Evolutionary conservation across 2,113 vertebrate species (phyloP), one percentile per base, ranked within the genome.

Genomic region (Miniopterus natalensis): DNA sequence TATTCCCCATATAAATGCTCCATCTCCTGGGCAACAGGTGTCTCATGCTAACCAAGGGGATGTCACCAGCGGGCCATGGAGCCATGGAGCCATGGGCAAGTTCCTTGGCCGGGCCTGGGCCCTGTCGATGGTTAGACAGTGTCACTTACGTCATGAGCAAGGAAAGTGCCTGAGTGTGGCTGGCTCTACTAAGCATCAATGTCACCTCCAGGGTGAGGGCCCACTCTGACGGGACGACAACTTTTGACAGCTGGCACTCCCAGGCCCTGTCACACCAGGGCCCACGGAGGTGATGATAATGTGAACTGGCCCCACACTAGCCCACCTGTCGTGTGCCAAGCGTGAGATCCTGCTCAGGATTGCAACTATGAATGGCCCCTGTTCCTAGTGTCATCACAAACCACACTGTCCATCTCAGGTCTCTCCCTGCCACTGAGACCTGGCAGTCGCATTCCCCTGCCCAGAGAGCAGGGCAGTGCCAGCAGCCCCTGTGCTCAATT

Each of bases 11-110:
- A 23, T 7, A 42, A 66, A 59, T 11, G 1, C 47, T n/a, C 55
- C 27, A 1, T 23, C 25, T 83, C 57, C 51, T 11, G 10, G 66
- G 40, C 31, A 66, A 49, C 53, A n/a, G 49, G 10, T 12, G 5
- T 6, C 78, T 51, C n/a, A n/a, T 0, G 45, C 47, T 17, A 18
- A 31, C 31, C 14, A 61, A 15, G 5, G 1, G 7, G 18, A 14
- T 21, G 51, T 40, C 63, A 23, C 59, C 6, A 6, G 49, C 9
- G 3, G 42, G 9, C 18, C 2, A 5, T 1, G 47, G 36, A 29
- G 23, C 27, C 1, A 0, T 23, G 23, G 57, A 29, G 23, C 27
- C 1, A 0, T 23, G 23, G 57, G 36, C 36, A 2, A 92, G 29
- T 40, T 61, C 14, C 36, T 7, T 23, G 27, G 66, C 57, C 31